phyloP scores from a whole-genome alignment of 2,888 invertebrate genomes.

The Stenichneumon culpator region DNA sequence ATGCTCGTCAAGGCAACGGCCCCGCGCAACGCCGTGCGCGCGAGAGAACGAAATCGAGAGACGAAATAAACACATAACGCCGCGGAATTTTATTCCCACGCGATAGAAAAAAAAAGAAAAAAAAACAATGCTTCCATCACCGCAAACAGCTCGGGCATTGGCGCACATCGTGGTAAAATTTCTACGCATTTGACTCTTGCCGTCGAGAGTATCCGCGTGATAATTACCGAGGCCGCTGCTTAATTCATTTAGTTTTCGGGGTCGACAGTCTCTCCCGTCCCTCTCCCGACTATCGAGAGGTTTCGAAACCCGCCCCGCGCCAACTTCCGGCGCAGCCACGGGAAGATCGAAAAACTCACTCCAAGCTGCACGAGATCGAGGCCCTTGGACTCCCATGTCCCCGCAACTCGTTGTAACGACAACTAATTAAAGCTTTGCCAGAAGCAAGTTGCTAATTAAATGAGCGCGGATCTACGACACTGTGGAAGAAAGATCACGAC shows the following conservation, averaged over 20 bases:
- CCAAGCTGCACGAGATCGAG: conserved; percentile 3
- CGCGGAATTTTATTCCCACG: conserved; percentile 48
- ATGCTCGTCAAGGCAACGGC: conserved; percentile 75
- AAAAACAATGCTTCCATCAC: conserved; percentile 15
- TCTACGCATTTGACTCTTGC: not conserved
- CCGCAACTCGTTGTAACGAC: conserved; percentile 7
- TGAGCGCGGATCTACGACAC: conserved; percentile 9
- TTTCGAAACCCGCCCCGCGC: not conserved
- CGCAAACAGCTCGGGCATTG: conserved; percentile 19
- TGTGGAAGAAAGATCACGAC: not conserved
- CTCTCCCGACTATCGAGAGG: not conserved
- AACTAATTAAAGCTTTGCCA: conserved; percentile 20
- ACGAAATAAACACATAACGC: conserved; percentile 38
- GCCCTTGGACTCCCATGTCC: not conserved
- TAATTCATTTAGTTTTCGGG: not conserved
- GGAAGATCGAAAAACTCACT: not conserved
- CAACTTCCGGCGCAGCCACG: not conserved
- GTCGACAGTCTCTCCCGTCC: not conserved
- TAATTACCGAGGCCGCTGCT: conserved; percentile 26
- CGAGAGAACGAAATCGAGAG: conserved; percentile 2
- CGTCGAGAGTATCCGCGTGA: not conserved
- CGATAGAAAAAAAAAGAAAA: conserved; percentile 27
- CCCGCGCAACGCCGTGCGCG: conserved; percentile 49
- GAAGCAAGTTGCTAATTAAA: conserved; percentile 6
- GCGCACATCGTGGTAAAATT: conserved; percentile 7